phyloP scores from a whole-genome alignment of 2,888 invertebrate genomes.

The Scrobipalpa atriplicella region DNA sequence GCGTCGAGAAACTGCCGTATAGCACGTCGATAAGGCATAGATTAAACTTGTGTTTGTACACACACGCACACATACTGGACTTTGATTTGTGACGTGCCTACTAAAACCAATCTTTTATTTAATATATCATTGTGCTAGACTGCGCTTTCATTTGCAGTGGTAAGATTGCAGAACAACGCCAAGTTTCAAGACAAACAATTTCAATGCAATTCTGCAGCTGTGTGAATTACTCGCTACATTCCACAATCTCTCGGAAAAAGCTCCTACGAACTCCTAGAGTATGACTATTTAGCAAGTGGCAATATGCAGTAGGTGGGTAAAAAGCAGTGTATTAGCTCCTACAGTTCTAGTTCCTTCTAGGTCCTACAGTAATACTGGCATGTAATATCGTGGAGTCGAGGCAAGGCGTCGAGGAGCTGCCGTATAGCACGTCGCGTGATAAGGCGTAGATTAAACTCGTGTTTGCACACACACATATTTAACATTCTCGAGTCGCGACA shows the following conservation, averaged over 20 bases:
- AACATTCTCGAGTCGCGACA: conserved; percentile 71
- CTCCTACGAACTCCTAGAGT: not conserved
- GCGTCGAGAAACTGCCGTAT: conserved; percentile 33
- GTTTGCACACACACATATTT: conserved; percentile 77
- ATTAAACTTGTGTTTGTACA: no score
- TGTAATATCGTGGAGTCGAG: conserved; percentile 28
- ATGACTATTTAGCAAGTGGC: not conserved
- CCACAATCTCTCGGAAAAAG: not conserved
- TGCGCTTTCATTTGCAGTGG: not conserved
- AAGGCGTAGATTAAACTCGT: conserved; percentile 78
- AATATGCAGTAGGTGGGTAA: not conserved
- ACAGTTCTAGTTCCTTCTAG: no score
- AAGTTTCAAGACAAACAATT: not conserved
- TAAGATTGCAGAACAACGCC: not conserved
- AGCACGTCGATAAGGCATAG: conserved; percentile 69
- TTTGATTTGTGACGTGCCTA: no score
- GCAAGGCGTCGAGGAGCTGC: conserved; percentile 36
- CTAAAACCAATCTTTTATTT: not conserved
- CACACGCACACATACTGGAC: no score
- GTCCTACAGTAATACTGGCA: conserved; percentile 8
- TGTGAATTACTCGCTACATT: not conserved
- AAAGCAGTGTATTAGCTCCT: conserved; percentile 13
- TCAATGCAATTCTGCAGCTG: not conserved
- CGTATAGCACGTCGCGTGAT: conserved; percentile 52
- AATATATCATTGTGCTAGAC: not conserved